These are phyloP conservation scores for Thripadectes ignobilis DNA, from an alignment of 2,797 vertebrate genomes.

Conservation along the genomic window DNA sequence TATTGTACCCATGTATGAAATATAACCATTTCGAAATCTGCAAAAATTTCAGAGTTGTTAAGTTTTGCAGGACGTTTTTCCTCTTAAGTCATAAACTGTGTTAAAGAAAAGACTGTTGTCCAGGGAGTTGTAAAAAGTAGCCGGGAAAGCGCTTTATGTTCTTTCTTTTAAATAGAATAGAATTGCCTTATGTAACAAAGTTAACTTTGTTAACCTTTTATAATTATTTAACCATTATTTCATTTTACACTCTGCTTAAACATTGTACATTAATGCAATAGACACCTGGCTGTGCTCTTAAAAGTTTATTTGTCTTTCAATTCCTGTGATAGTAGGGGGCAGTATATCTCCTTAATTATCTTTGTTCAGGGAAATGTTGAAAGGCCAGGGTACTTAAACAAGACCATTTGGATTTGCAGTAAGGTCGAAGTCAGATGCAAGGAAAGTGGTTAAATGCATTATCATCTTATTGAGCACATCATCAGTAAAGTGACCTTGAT, in stretches of 20 bases:
- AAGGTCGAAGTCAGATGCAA: conserved; percentile 76
- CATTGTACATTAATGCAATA: conserved; percentile 48
- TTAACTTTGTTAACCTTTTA: conserved; percentile 74
- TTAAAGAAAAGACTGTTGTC: conserved; percentile 1
- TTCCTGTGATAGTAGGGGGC: conserved; percentile 75
- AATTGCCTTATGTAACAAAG: conserved; percentile 63
- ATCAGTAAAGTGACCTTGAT: conserved; percentile 81
- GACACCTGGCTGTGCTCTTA: conserved; percentile 76
- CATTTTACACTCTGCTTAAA: conserved; percentile 71
- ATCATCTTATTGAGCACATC: conserved; percentile 76
- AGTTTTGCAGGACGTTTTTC: conserved; percentile 21
- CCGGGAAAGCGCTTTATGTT: conserved; percentile 55
- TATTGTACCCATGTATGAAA: background rate
- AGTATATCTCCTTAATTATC: conserved; percentile 79
- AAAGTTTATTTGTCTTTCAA: conserved; percentile 81
- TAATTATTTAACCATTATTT: conserved; percentile 80
- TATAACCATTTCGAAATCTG: background rate
- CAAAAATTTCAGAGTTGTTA: conserved; percentile 17
- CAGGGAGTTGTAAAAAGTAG: conserved; percentile 61
- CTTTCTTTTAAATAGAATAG: conserved; percentile 70
- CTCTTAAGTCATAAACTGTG: conserved; percentile 22
- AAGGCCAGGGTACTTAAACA: conserved; percentile 79
- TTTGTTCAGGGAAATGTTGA: conserved; percentile 77
- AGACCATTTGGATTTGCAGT: conserved; percentile 76
- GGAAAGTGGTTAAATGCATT: conserved; percentile 77